A percentile compares a stretch with the other conserved stretches of the same genome.
These are phyloP conservation scores for Oscheius onirici DNA, from an alignment of 2,888 invertebrate species.

Conservation along the genomic window DNA sequence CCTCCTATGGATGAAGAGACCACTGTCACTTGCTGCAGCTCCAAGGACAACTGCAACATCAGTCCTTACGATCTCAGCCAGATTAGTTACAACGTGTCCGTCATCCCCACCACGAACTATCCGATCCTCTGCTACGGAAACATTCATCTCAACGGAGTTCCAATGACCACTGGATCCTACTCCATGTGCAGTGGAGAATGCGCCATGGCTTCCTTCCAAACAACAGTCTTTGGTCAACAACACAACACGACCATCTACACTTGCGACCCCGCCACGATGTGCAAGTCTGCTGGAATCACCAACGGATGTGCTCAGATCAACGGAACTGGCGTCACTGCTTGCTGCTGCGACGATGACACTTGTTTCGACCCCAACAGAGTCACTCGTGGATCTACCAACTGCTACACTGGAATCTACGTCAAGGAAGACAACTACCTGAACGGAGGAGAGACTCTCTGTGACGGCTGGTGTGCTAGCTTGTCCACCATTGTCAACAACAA, in stretches of 20 bases:
- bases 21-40: constrained; percentile 46
- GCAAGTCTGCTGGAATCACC: constrained; percentile 27
- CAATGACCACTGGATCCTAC: constrained; percentile 39
- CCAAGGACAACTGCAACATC: constrained; percentile 52
- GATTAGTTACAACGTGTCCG: constrained; percentile 40
- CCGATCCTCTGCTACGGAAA: constrained; percentile 51
- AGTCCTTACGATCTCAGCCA: constrained; percentile 28
- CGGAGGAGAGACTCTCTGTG: constrained; percentile 53
- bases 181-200: constrained; percentile 35
- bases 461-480: constrained; percentile 52
- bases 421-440: constrained; percentile 41
- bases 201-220: constrained; percentile 32
- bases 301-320: constrained; percentile 28
- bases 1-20: constrained; percentile 54
- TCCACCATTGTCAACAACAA: constrained; percentile 47
- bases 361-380: constrained; percentile 41
- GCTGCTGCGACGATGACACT: constrained; percentile 36
- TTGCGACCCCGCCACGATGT: constrained; percentile 38
- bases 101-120: constrained; percentile 49
- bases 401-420: constrained; percentile 49
- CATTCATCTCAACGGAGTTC: constrained; percentile 42
- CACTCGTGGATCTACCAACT: constrained; percentile 12
- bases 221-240: constrained; percentile 12
- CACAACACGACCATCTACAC: constrained; percentile 40
- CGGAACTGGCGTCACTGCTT: constrained; percentile 27